A percentile compares a stretch with the other conserved stretches of the same genome.
These are phyloP conservation scores for Chionis minor DNA, from an alignment of 2,113 vertebrate genomes.

Conservation along the genomic window DNA sequence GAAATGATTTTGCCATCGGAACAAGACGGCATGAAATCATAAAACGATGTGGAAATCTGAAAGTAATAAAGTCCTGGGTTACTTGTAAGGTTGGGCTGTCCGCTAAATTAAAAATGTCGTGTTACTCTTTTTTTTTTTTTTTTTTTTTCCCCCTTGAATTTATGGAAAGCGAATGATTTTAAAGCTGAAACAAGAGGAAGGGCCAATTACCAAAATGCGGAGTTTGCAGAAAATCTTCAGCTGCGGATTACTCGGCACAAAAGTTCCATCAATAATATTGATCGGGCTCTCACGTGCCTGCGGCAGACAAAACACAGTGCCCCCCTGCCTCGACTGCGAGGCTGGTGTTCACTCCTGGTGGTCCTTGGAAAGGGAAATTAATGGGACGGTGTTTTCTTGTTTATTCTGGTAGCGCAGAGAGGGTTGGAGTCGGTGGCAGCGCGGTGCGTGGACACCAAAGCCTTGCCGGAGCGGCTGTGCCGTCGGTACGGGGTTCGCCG, in stretches of 20 bases:
- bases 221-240: neutral
- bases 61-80: neutral
- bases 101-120: neutral
- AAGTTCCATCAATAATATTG: neutral
- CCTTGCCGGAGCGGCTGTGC: neutral
- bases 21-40: neutral
- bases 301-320: neutral
- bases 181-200: neutral
- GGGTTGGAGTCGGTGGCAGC: neutral
- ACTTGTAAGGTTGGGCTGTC: neutral
- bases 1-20: neutral
- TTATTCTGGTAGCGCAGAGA: neutral
- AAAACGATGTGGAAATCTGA: neutral
- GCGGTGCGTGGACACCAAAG: neutral
- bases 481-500: accelerated
- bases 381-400: too few species aligned
- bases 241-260: neutral
- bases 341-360: neutral
- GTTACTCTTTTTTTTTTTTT: neutral
- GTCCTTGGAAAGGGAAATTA: neutral
- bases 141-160: neutral
- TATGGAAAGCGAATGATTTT: neutral
- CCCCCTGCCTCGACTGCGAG: accelerated
- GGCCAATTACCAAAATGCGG: neutral
- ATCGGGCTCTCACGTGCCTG: accelerated